These are phyloP conservation scores for Pocillopora damicornis DNA, from an alignment of 64 coral and sea anemone species.

Conservation along the genomic window DNA sequence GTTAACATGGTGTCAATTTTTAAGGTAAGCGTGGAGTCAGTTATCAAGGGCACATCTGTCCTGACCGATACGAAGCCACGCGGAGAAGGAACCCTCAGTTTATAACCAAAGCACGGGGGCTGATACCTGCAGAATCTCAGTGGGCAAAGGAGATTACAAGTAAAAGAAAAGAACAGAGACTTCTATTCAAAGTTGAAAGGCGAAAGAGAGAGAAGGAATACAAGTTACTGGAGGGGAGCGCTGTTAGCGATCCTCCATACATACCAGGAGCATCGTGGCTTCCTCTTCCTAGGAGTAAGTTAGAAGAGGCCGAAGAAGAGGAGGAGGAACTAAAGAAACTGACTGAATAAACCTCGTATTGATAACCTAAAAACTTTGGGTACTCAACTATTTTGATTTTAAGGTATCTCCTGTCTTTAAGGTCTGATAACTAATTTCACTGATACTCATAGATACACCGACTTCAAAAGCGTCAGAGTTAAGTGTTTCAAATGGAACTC, in stretches of 20 bases:
- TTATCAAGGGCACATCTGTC: conserved; percentile 65
- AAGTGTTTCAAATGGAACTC: too few species aligned
- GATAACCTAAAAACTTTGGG: too few species aligned
- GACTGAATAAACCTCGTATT: neutral
- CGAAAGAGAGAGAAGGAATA: conserved; percentile 36
- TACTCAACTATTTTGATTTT: too few species aligned
- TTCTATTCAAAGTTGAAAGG: conserved; percentile 53
- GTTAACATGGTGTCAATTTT: neutral
- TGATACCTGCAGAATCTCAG: conserved; percentile 46
- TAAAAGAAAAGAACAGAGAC: conserved; percentile 68
- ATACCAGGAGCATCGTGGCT: conserved; percentile 47
- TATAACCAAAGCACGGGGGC: conserved; percentile 32
- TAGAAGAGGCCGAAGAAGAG: neutral
- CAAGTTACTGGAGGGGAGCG: conserved; percentile 53
- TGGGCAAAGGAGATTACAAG: conserved; percentile 67
- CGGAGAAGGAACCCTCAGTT: conserved; percentile 79
- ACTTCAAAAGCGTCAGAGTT: too few species aligned
- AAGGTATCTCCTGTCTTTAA: too few species aligned
- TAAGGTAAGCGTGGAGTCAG: conserved; percentile 76
- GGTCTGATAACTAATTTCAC: too few species aligned
- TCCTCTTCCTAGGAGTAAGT: conserved; percentile 12
- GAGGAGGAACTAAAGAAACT: neutral
- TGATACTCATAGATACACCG: too few species aligned
- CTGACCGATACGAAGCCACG: conserved; percentile 47
- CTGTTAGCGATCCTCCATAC: conserved; percentile 44